Conservation (phyloP, 2,113 vertebrate genomes). For the Odobenus rosmarus region DNA sequence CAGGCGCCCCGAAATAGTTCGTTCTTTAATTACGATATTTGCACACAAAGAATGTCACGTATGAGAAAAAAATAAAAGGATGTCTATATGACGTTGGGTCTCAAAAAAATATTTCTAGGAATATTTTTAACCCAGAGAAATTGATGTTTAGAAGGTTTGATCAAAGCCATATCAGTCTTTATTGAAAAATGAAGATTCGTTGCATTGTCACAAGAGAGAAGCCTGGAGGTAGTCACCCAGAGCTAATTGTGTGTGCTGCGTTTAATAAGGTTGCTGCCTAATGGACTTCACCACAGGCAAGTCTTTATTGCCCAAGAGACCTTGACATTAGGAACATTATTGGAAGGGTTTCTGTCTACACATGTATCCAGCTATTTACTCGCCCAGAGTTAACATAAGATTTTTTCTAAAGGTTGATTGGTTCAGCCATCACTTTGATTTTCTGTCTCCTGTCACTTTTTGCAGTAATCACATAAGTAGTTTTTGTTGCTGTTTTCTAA, state of each 20-base stretch:
- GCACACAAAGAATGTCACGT: background rate
- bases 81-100: background rate
- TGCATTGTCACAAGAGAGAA: slow-evolving; percentile 39
- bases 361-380: slow-evolving; percentile 57
- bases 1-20: too few relatives aligned
- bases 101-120: background rate
- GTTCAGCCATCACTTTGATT: slow-evolving; percentile 73
- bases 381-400: slow-evolving; percentile 28
- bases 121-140: slow-evolving; percentile 45
- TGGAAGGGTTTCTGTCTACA: slow-evolving; percentile 49
- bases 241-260: slow-evolving; percentile 52
- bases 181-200: slow-evolving; percentile 65
- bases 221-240: slow-evolving; percentile 51
- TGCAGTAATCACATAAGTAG: slow-evolving; percentile 74
- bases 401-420: slow-evolving; percentile 73
- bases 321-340: slow-evolving; percentile 64
- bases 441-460: slow-evolving; percentile 73
- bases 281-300: slow-evolving; percentile 64
- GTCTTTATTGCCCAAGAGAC: slow-evolving; percentile 72
- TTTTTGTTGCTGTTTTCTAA: slow-evolving; percentile 75
- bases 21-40: background rate
- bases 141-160: slow-evolving; percentile 13
- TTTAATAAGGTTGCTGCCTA: slow-evolving; percentile 74
- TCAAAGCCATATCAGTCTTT: slow-evolving; percentile 10
- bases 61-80: background rate